Percentiles rank a stretch among this genome's conserved stretches.
phyloP scores from a whole-genome alignment of 2,888 invertebrate species.

The Ectemnius continuus region DNA sequence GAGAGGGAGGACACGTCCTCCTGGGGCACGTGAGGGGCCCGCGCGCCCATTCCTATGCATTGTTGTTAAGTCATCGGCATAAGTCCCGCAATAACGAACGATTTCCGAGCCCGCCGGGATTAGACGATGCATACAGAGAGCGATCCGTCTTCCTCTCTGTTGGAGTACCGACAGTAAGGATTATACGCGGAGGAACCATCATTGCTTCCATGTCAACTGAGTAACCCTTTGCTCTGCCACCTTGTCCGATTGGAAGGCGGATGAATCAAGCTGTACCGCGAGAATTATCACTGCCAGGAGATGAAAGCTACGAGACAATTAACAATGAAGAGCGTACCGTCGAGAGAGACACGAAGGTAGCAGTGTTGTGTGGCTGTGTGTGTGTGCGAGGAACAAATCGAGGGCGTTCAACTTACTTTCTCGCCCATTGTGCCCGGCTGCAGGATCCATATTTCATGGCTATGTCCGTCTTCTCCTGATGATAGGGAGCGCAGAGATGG shows the following conservation, averaged over 20 bases:
- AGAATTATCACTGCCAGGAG: too few species aligned
- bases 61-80: slow-evolving; percentile 32
- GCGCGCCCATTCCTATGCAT: slow-evolving; percentile 28
- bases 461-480: not conserved
- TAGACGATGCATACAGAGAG: not conserved
- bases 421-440: slow-evolving; percentile 3
- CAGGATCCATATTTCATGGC: slow-evolving; percentile 3
- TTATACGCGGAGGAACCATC: not conserved
- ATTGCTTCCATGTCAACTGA: not conserved
- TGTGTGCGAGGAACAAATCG: not conserved
- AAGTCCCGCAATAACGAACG: slow-evolving; percentile 14
- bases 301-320: too few species aligned
- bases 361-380: too few species aligned
- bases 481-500: slow-evolving; percentile 1
- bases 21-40: too few species aligned
- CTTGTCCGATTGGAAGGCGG: too few species aligned
- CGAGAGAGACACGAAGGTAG: too few species aligned
- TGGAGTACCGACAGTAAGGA: not conserved
- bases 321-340: too few species aligned
- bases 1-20: not conserved
- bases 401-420: slow-evolving; percentile 4
- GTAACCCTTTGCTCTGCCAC: not conserved
- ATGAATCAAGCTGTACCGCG: too few species aligned
- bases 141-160: not conserved
- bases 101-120: slow-evolving; percentile 19